These are phyloP conservation scores for Babyrousa celebensis DNA, from an alignment of 2,797 vertebrate species.

Conservation along the genomic window DNA sequence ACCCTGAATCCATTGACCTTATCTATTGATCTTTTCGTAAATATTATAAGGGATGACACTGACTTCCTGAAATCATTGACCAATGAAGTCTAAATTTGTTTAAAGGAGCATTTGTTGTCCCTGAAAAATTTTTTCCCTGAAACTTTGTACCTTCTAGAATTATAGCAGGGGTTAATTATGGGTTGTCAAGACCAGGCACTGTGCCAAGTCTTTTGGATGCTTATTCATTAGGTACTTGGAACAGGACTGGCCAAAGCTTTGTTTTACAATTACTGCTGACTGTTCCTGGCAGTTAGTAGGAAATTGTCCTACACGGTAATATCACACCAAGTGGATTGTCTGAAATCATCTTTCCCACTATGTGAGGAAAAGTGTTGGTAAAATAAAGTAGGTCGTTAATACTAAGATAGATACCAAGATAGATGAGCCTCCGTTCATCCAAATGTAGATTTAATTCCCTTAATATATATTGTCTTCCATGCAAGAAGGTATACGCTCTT, in stretches of 20 bases:
- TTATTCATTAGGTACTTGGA: conserved; percentile 80
- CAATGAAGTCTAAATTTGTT: conserved; percentile 42
- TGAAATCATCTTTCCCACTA: conserved; percentile 54
- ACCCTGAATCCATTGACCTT: background rate
- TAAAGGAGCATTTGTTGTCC: conserved; percentile 74
- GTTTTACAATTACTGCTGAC: background rate
- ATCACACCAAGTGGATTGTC: background rate
- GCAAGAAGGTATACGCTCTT: background rate
- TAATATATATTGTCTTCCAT: background rate
- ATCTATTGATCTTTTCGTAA: background rate
- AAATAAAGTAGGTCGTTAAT: conserved; percentile 62
- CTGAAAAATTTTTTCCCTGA: conserved; percentile 68
- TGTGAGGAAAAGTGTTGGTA: background rate
- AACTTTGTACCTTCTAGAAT: conserved; percentile 72
- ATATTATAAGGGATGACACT: background rate
- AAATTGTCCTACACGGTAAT: conserved; percentile 20
- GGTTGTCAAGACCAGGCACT: conserved; percentile 70
- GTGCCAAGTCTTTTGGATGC: conserved; percentile 70
- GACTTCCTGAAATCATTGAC: conserved; percentile 71
- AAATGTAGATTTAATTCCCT: conserved; percentile 2
- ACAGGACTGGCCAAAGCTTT: conserved; percentile 60
- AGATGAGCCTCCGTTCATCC: conserved; percentile 32
- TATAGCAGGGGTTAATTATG: conserved; percentile 80
- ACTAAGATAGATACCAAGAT: background rate
- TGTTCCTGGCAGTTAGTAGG: conserved; percentile 72